Evolutionary conservation across 2,797 vertebrate genomes (phyloP).

Genomic region (Pachyuromys duprasi): DNA sequence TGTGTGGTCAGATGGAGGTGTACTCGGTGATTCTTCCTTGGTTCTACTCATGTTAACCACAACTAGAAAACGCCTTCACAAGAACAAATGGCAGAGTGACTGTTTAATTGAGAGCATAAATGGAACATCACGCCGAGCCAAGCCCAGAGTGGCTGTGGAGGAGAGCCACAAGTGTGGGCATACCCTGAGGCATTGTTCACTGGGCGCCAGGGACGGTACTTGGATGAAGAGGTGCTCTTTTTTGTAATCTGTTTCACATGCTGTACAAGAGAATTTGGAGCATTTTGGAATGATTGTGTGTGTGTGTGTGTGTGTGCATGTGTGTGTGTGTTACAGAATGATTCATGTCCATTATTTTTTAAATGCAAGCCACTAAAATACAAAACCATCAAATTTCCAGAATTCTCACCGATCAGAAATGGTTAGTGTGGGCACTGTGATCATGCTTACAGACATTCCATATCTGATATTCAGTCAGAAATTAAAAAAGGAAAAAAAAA

Average conservation of each 20-base stretch:
- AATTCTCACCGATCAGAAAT: slow-evolving; percentile 48
- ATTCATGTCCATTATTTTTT: slow-evolving; percentile 51
- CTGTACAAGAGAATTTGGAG: slow-evolving; percentile 45
- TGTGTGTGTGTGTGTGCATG: not conserved
- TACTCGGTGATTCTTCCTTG: not conserved
- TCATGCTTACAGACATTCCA: not conserved
- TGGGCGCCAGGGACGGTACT: not conserved
- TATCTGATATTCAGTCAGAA: slow-evolving; percentile 29
- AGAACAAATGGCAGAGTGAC: not conserved
- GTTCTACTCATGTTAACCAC: slow-evolving; percentile 18
- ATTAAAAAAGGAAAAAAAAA: not conserved
- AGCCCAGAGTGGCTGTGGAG: not conserved
- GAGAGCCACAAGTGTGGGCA: not conserved
- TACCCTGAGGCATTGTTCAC: not conserved
- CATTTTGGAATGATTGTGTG: slow-evolving; percentile 16
- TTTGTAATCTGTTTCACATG: slow-evolving; percentile 38
- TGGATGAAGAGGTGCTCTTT: not conserved
- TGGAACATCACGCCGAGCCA: not conserved
- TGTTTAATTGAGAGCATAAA: not conserved
- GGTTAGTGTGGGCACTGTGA: slow-evolving; percentile 18
- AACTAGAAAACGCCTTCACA: not conserved
- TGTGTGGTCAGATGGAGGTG: not conserved
- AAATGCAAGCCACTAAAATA: slow-evolving; percentile 40
- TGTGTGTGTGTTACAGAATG: slow-evolving; percentile 42
- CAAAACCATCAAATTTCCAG: not conserved